Percentiles rank a stretch among this genome's conserved stretches.
phyloP scores from a whole-genome alignment of 2,888 invertebrate species.

The Noctua comes region DNA sequence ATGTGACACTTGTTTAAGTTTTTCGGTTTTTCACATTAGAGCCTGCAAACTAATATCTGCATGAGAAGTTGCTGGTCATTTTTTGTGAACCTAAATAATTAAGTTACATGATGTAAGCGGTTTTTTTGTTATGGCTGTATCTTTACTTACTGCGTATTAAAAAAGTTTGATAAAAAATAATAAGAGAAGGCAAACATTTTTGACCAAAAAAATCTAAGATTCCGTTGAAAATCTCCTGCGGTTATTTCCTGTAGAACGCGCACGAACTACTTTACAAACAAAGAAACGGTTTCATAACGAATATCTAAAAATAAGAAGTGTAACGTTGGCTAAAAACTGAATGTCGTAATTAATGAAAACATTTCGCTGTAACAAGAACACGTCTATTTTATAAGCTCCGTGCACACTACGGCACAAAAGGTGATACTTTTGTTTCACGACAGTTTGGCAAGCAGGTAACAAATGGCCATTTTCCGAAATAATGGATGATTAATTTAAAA shows the following conservation, averaged over 20 bases:
- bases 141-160: not conserved
- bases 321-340: not conserved
- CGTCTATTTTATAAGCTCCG: not conserved
- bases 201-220: not conserved
- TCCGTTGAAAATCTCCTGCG: conserved; percentile 1
- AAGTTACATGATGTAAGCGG: conserved; percentile 7
- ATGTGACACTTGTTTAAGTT: not conserved
- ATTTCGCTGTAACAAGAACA: not conserved
- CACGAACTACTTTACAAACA: conserved; percentile 7
- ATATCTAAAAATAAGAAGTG: conserved; percentile 33
- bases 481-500: not conserved
- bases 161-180: not conserved
- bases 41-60: not conserved
- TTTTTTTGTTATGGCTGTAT: not conserved
- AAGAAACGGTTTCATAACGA: conserved; percentile 22
- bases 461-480: not conserved
- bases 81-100: conserved; percentile 4
- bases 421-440: not conserved
- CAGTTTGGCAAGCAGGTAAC: not conserved
- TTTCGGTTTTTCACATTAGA: not conserved
- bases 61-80: not conserved
- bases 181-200: not conserved
- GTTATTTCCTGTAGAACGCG: not conserved
- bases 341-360: conserved; percentile 19
- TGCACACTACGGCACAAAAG: not conserved